A percentile compares a stretch with the other conserved stretches of the same genome.
Evolutionary conservation across 2,113 vertebrate species (phyloP).

Genomic region (Hystrix brachyura): DNA sequence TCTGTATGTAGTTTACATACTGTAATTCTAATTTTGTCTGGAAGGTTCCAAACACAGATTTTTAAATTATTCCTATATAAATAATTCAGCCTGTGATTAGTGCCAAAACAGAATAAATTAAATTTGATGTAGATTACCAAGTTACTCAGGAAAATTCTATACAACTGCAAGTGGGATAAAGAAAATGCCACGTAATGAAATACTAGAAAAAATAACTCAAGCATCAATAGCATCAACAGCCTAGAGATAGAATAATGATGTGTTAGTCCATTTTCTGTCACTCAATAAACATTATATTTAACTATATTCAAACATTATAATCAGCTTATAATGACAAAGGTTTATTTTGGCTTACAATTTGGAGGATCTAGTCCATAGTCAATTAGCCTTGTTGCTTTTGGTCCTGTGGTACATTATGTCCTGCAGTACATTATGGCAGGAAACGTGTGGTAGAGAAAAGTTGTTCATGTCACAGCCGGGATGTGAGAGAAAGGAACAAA

Average conservation of each 20-base stretch:
- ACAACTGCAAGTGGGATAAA: background rate
- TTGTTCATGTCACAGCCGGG: no score
- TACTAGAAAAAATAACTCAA: background rate
- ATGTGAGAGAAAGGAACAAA: background rate
- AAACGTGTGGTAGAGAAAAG: no score
- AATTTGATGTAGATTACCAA: constrained; percentile 5
- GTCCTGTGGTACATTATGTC: no score
- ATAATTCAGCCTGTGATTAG: constrained; percentile 68
- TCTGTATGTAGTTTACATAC: background rate
- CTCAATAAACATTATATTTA: no score
- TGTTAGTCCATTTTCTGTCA: background rate
- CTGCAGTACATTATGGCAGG: no score
- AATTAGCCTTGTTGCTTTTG: no score
- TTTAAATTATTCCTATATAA: constrained; percentile 61
- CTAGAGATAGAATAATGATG: background rate
- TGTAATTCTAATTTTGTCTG: constrained; percentile 64
- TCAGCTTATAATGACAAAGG: no score
- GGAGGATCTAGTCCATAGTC: no score
- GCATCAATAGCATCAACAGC: background rate
- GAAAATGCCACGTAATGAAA: background rate
- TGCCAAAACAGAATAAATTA: constrained; percentile 51
- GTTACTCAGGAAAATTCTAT: background rate
- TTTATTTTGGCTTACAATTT: no score
- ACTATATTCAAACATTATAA: no score
- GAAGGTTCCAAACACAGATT: constrained; percentile 64